Conservation (phyloP, 64 coral and sea anemone species). For the Stichodactyla mertensii region DNA sequence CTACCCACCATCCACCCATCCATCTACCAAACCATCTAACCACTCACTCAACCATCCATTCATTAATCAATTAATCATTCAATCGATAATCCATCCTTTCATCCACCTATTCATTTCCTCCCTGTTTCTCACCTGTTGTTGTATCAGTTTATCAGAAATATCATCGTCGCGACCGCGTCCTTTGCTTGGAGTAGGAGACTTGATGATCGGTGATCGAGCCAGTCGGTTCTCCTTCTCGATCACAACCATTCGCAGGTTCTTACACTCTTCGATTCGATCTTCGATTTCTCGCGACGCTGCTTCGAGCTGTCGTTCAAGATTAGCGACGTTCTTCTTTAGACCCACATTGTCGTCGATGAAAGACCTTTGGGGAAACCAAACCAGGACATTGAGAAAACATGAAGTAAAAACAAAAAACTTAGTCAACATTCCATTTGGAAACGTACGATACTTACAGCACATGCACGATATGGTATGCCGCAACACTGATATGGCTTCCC, state of each 20-base stretch:
- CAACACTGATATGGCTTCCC: too few species aligned
- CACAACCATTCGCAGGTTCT: background rate
- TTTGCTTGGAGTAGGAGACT: background rate
- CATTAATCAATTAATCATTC: too few species aligned
- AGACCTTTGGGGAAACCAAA: background rate
- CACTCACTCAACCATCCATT: too few species aligned
- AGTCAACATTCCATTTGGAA: too few species aligned
- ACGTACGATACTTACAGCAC: too few species aligned
- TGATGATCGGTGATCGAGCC: background rate
- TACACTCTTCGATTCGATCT: slow-evolving; percentile 7
- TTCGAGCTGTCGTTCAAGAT: slow-evolving; percentile 7
- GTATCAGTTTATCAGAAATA: background rate
- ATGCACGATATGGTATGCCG: too few species aligned
- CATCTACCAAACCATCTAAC: too few species aligned
- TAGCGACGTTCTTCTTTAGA: background rate
- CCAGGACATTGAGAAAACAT: background rate
- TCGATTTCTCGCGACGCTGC: slow-evolving; percentile 14
- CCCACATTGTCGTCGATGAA: background rate
- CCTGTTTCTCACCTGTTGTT: background rate
- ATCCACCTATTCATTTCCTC: background rate
- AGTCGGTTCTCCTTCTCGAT: background rate
- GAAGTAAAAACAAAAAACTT: background rate
- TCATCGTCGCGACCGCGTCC: background rate
- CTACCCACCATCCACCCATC: background rate
- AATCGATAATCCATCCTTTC: too few species aligned